A percentile compares a stretch with the other conserved stretches of the same genome.
phyloP scores from a whole-genome alignment of 2,797 vertebrate species.

The Champsocephalus gunnari region DNA sequence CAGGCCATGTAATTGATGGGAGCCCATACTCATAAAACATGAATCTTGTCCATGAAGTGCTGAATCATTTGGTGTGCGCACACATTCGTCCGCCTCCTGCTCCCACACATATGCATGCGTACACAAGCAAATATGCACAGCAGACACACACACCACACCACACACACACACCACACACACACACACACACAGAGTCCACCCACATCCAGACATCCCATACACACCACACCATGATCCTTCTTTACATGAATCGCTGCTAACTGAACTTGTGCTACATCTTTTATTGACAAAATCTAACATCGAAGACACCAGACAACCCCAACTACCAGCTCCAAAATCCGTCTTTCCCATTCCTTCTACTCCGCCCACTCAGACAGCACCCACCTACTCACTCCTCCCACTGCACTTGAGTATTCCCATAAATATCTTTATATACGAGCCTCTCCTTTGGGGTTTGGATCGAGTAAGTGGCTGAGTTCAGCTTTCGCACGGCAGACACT shows the following conservation, averaged over 20 bases:
- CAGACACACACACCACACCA: conserved; percentile 18
- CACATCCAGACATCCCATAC: conserved; percentile 41
- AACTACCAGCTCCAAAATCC: conserved; percentile 8
- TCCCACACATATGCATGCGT: conserved; percentile 60
- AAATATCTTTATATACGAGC: too few species aligned
- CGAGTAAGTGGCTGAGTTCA: conserved; percentile 72
- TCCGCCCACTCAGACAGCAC: conserved; percentile 7
- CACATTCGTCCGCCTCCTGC: conserved; percentile 59
- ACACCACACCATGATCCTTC: conserved; percentile 26
- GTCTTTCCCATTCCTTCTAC: background rate
- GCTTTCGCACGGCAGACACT: conserved; percentile 59
- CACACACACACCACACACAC: background rate
- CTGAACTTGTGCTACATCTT: background rate
- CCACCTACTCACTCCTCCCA: conserved; percentile 44
- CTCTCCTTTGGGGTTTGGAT: conserved; percentile 54
- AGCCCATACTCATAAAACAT: conserved; percentile 80
- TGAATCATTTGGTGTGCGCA: conserved; percentile 71
- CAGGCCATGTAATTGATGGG: conserved; percentile 71
- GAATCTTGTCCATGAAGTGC: conserved; percentile 79
- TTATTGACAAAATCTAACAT: conserved; percentile 3
- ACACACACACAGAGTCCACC: conserved; percentile 29
- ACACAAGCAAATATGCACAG: conserved; percentile 55
- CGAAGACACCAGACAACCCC: background rate
- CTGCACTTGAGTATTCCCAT: conserved; percentile 50
- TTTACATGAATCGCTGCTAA: conserved; percentile 20